Evolutionary conservation across 2,888 invertebrate species (phyloP).

Genomic region (Myopa tessellatipennis): DNA sequence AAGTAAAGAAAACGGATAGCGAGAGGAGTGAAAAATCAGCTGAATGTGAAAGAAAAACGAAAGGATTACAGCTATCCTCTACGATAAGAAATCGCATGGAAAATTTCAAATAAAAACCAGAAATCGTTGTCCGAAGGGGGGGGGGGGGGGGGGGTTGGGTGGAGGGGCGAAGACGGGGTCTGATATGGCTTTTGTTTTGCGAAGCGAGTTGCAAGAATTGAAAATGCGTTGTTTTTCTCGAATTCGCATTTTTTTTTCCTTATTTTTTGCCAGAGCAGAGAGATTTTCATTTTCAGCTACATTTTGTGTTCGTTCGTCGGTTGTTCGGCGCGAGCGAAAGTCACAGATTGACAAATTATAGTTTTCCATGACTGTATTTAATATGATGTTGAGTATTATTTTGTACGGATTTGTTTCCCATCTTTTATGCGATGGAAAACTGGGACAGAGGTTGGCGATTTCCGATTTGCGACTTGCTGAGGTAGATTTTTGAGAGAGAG

Average conservation of each 20-base stretch:
- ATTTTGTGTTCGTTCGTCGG: not conserved
- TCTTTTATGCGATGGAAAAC: not conserved
- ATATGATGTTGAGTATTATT: not conserved
- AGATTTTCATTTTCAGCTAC: slow-evolving; percentile 1
- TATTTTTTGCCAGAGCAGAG: not conserved
- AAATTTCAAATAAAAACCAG: slow-evolving; percentile 38
- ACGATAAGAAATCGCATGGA: slow-evolving; percentile 36
- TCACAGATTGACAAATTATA: slow-evolving; percentile 29
- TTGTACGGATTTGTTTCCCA: not conserved
- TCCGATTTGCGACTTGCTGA: too few species aligned
- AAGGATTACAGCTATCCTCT: slow-evolving; percentile 29
- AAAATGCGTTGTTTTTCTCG: slow-evolving; percentile 24
- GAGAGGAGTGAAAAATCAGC: slow-evolving; percentile 18
- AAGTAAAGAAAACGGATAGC: not conserved
- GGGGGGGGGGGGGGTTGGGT: not conserved
- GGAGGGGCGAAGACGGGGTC: too few species aligned
- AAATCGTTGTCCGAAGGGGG: not conserved
- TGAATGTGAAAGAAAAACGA: slow-evolving; percentile 32
- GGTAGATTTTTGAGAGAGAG: too few species aligned
- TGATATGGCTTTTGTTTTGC: slow-evolving; percentile 41
- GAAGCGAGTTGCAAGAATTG: slow-evolving; percentile 5
- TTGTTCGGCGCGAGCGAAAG: not conserved
- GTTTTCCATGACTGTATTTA: slow-evolving; percentile 15
- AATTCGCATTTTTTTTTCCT: slow-evolving; percentile 1
- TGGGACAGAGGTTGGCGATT: too few species aligned